Percentiles rank a stretch among this genome's conserved stretches.
Conservation (phyloP, 1,140 invertebrate species). For the Globodera ellingtonae region DNA sequence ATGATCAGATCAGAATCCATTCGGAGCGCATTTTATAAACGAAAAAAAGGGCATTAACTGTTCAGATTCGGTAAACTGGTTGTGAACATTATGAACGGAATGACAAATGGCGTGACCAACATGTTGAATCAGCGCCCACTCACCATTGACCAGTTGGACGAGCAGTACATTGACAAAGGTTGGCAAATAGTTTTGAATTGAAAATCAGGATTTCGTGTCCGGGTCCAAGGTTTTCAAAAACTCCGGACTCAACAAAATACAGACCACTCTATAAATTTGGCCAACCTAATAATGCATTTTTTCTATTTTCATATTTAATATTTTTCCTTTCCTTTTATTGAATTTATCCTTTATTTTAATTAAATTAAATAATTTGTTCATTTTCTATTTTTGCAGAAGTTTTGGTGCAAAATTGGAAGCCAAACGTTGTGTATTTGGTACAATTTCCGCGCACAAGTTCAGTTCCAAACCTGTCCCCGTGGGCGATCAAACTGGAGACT, state of each 20-base stretch:
- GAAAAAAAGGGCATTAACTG: no score
- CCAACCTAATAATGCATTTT: no score
- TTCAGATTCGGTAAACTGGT: not conserved
- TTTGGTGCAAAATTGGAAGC: conserved; percentile 19
- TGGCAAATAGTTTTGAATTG: not conserved
- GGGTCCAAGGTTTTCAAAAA: no score
- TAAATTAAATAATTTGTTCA: no score
- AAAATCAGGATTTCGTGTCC: no score
- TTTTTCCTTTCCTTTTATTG: not conserved
- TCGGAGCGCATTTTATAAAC: no score
- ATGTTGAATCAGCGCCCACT: not conserved
- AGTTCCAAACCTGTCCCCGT: not conserved
- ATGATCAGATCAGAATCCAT: no score
- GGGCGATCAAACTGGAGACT: not conserved
- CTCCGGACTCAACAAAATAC: no score
- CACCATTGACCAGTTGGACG: not conserved
- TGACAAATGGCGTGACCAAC: not conserved
- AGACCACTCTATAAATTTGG: no score
- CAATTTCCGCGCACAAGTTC: not conserved
- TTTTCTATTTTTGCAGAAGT: not conserved
- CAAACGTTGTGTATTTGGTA: conserved; percentile 10
- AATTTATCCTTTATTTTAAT: not conserved
- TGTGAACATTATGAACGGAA: not conserved
- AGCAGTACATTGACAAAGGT: not conserved
- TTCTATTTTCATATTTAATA: not conserved